Evolutionary conservation across 2,113 vertebrate species (phyloP).

Genomic region (Cheirogaleus medius): DNA sequence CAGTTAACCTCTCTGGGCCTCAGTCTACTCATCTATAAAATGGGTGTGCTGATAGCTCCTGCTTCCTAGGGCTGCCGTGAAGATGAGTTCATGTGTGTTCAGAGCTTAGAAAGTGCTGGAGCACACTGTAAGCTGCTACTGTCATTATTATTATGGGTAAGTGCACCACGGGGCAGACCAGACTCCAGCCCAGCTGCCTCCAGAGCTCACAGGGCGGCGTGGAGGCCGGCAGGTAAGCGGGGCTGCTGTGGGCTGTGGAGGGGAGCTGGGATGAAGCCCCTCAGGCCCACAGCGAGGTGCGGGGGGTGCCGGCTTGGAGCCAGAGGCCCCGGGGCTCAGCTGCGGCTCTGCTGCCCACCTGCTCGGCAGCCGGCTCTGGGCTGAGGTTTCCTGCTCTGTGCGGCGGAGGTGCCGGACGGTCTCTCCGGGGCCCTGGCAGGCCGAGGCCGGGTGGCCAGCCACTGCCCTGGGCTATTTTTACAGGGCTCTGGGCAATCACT

Average conservation of each 20-base stretch:
- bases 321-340: background rate
- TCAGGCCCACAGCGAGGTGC: background rate
- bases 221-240: background rate
- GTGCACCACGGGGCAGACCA: fast-evolving
- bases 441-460: background rate
- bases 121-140: fast-evolving
- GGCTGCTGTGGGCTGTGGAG: background rate
- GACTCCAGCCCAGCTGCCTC: background rate
- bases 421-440: background rate
- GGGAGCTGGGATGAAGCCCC: background rate
- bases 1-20: background rate
- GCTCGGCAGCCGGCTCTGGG: background rate
- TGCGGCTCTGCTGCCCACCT: background rate
- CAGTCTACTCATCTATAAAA: background rate
- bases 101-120: background rate
- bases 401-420: fast-evolving
- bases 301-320: background rate
- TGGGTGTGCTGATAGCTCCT: background rate
- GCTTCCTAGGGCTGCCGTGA: fast-evolving
- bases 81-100: fast-evolving
- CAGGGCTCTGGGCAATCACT: background rate
- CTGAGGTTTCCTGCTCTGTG: background rate
- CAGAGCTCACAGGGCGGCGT: too few relatives aligned
- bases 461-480: background rate
- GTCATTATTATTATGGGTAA: fast-evolving